phyloP scores from a whole-genome alignment of 2,113 vertebrate genomes.

The Cyphomyrus discorhynchus region DNA sequence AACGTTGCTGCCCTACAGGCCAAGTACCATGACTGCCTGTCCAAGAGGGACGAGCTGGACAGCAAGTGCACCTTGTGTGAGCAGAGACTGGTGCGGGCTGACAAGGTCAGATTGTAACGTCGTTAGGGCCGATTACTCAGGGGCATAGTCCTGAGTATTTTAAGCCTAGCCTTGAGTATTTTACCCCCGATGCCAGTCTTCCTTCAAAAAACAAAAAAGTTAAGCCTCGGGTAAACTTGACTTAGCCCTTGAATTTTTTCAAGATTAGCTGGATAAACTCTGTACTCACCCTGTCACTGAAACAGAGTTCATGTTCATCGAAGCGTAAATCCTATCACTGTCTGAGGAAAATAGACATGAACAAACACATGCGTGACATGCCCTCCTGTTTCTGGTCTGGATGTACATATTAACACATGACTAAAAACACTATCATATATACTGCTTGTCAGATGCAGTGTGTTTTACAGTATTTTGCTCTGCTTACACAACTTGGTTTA shows the following conservation, averaged over 20 bases:
- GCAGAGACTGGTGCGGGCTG: slow-evolving; percentile 63
- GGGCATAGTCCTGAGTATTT: too few relatives aligned
- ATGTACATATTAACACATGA: not conserved
- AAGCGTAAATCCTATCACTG: not conserved
- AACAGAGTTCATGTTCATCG: too few relatives aligned
- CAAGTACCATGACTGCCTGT: slow-evolving; percentile 68
- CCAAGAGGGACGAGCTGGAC: slow-evolving; percentile 79
- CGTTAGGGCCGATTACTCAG: too few relatives aligned
- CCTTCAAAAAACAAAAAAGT: too few relatives aligned
- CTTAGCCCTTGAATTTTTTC: too few relatives aligned
- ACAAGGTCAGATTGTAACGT: slow-evolving; percentile 58
- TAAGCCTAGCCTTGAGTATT: too few relatives aligned
- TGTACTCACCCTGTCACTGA: slow-evolving; percentile 7
- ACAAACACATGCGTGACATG: not conserved
- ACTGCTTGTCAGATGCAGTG: not conserved
- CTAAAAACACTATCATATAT: not conserved
- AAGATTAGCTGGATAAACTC: too few relatives aligned
- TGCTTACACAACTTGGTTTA: not conserved
- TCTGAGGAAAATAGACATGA: not conserved
- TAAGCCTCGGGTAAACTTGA: too few relatives aligned
- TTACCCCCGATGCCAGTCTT: too few relatives aligned
- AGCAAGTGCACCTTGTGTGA: slow-evolving; percentile 76
- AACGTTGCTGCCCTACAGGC: slow-evolving; percentile 69
- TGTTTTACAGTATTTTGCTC: not conserved
- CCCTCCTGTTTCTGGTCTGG: not conserved